Evolutionary conservation across 2,888 invertebrate genomes (phyloP).

Genomic region (Agrochola lychnidis): DNA sequence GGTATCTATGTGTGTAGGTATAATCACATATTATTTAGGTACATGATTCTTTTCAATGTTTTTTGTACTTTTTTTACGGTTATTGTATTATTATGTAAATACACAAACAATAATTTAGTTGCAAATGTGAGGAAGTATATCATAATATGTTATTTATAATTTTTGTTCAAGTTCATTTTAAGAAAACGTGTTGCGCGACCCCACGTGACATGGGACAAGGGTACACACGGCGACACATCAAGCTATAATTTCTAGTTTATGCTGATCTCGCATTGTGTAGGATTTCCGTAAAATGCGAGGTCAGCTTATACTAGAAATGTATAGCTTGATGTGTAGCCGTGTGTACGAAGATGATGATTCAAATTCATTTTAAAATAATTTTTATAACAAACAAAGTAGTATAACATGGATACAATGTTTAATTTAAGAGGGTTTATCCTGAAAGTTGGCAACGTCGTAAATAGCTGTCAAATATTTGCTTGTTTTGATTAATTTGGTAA

Average conservation of each 20-base stretch:
- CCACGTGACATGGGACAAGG: not conserved
- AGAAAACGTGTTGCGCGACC: not conserved
- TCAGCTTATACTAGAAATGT: too few relatives aligned
- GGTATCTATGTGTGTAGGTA: too few relatives aligned
- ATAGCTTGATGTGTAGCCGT: too few relatives aligned
- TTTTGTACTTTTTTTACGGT: not conserved
- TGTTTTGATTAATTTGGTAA: too few relatives aligned
- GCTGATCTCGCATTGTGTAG: too few relatives aligned
- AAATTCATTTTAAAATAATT: not conserved
- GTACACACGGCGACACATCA: too few relatives aligned
- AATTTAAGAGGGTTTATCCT: too few relatives aligned
- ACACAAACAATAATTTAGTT: constrained; percentile 18
- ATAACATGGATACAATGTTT: not conserved
- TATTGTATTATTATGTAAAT: constrained; percentile 40
- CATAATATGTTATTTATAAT: not conserved
- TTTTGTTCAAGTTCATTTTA: constrained; percentile 7
- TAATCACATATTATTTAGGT: not conserved
- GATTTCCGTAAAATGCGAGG: too few relatives aligned
- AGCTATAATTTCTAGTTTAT: too few relatives aligned
- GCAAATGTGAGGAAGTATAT: not conserved
- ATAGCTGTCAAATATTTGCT: too few relatives aligned
- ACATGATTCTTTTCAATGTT: not conserved
- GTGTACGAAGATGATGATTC: not conserved
- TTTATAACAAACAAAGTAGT: not conserved
- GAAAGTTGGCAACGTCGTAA: too few relatives aligned